A percentile compares a stretch with the other conserved stretches of the same genome.
These are phyloP conservation scores for Morone saxatilis DNA, from an alignment of 2,113 vertebrate genomes.

Conservation along the genomic window DNA sequence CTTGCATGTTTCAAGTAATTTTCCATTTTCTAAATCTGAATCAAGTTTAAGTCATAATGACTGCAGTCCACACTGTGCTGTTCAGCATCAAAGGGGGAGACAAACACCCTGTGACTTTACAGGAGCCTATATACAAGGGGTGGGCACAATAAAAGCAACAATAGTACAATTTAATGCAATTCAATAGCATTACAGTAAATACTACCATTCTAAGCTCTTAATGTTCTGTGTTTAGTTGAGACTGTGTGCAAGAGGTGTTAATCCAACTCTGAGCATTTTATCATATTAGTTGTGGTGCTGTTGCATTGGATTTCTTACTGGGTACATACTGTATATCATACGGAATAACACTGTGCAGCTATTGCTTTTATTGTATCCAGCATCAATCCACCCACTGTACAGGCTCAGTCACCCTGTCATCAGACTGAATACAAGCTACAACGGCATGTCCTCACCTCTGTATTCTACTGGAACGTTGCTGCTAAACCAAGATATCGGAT, in stretches of 20 bases:
- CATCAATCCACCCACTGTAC: neutral
- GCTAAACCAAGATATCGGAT: conserved; percentile 47
- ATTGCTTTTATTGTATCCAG: neutral
- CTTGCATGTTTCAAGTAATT: neutral
- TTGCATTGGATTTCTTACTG: neutral
- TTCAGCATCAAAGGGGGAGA: neutral
- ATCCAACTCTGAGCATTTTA: neutral
- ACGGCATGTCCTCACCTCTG: neutral
- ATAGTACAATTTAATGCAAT: neutral
- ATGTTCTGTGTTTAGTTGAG: neutral
- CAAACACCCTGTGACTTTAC: neutral
- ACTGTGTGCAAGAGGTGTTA: neutral
- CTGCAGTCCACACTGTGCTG: neutral
- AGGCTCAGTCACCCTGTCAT: neutral
- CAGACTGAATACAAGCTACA: neutral
- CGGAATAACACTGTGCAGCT: neutral
- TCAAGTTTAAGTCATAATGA: neutral
- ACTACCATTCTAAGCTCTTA: neutral
- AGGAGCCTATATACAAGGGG: neutral
- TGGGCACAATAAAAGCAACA: neutral
- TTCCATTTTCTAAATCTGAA: conserved; percentile 7
- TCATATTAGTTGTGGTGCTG: neutral
- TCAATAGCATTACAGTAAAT: neutral
- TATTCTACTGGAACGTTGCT: conserved; percentile 11
- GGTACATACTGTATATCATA: neutral